Conservation (phyloP, 2,888 invertebrate genomes). For the Muscina levida region DNA sequence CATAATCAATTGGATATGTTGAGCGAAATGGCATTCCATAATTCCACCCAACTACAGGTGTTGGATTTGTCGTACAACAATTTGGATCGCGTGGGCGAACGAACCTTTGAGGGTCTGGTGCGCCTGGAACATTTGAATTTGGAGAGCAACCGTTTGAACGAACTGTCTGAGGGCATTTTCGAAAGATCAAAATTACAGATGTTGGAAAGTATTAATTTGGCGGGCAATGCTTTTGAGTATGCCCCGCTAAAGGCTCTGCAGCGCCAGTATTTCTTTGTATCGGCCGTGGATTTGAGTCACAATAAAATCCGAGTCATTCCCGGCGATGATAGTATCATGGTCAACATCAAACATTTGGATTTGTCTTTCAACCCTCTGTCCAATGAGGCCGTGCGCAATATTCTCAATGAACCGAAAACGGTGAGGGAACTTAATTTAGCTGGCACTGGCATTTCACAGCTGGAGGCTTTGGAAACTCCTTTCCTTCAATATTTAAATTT, state of each 20-base stretch:
- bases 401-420: constrained; percentile 93
- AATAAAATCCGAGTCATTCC: constrained; percentile 90
- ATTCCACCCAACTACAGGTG: constrained; percentile 91
- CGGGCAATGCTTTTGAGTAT: constrained; percentile 87
- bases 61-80: constrained; percentile 88
- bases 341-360: constrained; percentile 92
- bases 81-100: constrained; percentile 88
- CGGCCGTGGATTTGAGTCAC: constrained; percentile 88
- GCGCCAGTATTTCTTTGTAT: constrained; percentile 90
- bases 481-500: constrained; percentile 90
- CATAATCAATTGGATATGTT: constrained; percentile 90
- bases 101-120: constrained; percentile 91
- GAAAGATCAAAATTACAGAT: constrained; percentile 89
- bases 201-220: constrained; percentile 89
- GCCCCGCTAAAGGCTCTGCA: constrained; percentile 91
- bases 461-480: constrained; percentile 89
- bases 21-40: constrained; percentile 94
- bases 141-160: constrained; percentile 86
- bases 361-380: constrained; percentile 91
- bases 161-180: constrained; percentile 91
- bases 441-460: constrained; percentile 86
- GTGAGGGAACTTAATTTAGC: constrained; percentile 90
- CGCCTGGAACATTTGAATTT: constrained; percentile 88
- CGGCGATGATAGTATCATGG: constrained; percentile 91
- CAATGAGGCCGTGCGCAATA: constrained; percentile 86